These are phyloP conservation scores for Subacronicta megacephala DNA, from an alignment of 2,888 invertebrate species.

Conservation along the genomic window DNA sequence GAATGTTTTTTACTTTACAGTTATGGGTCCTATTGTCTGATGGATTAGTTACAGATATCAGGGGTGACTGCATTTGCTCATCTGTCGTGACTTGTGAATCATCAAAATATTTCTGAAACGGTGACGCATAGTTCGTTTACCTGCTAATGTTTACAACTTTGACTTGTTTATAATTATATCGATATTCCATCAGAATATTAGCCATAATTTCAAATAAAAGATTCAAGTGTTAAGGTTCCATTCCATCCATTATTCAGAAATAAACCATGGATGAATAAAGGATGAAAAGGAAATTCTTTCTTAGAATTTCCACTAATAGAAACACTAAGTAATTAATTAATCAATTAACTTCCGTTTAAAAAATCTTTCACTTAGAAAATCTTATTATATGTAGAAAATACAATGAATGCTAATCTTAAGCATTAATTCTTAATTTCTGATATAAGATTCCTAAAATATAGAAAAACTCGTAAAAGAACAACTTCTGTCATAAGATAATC, in stretches of 20 bases:
- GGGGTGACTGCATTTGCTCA: slow-evolving; percentile 59
- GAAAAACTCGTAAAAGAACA: too few species aligned
- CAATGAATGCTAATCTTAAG: too few species aligned
- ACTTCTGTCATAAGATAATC: too few species aligned
- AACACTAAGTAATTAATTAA: slow-evolving; percentile 34
- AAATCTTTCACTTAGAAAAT: slow-evolving; percentile 11
- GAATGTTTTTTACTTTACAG: too few species aligned
- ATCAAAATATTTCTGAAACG: slow-evolving; percentile 70
- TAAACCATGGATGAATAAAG: slow-evolving; percentile 43
- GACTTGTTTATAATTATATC: slow-evolving; percentile 33
- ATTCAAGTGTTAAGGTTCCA: too few species aligned
- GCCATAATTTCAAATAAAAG: slow-evolving; percentile 2
- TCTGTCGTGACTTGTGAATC: slow-evolving; percentile 68
- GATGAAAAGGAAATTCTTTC: slow-evolving; percentile 45
- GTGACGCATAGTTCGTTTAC: slow-evolving; percentile 82
- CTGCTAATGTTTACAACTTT: slow-evolving; percentile 67
- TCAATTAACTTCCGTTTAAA: slow-evolving; percentile 27
- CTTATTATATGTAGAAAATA: too few species aligned
- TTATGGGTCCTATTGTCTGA: slow-evolving; percentile 40
- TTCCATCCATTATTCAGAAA: slow-evolving; percentile 43
- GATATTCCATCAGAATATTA: slow-evolving; percentile 28
- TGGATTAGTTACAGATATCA: slow-evolving; percentile 44
- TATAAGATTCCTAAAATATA: too few species aligned
- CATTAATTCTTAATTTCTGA: too few species aligned
- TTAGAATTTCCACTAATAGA: slow-evolving; percentile 41